These are phyloP conservation scores for Cranoglanis bouderius DNA, from an alignment of 2,113 vertebrate genomes.

Conservation along the genomic window DNA sequence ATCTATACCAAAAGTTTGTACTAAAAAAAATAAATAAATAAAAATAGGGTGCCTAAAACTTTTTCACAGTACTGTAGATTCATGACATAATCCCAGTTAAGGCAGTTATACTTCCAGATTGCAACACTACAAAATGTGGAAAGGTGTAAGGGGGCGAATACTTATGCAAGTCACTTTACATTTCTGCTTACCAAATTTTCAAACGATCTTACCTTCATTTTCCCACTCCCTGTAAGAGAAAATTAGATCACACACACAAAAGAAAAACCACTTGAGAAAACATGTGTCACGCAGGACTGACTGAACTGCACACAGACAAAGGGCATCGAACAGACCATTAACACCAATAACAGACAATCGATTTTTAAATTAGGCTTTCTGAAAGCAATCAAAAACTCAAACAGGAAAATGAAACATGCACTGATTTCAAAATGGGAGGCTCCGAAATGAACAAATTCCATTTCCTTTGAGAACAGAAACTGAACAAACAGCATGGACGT, in stretches of 20 bases:
- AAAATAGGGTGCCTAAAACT: no score
- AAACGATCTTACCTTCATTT: slow-evolving; percentile 72
- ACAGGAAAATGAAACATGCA: slow-evolving; percentile 47
- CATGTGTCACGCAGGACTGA: slow-evolving; percentile 22
- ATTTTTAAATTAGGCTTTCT: slow-evolving; percentile 30
- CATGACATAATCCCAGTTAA: not conserved
- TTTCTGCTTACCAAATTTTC: slow-evolving; percentile 26
- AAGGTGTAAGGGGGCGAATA: not conserved
- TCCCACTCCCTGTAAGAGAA: slow-evolving; percentile 70
- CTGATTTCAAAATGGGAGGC: slow-evolving; percentile 33
- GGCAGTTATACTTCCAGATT: not conserved
- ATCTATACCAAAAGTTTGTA: no score
- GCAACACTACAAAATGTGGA: not conserved
- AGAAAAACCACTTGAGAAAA: slow-evolving; percentile 31
- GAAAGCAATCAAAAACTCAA: slow-evolving; percentile 31
- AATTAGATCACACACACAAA: slow-evolving; percentile 36
- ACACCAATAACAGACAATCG: slow-evolving; percentile 16
- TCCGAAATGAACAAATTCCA: slow-evolving; percentile 28
- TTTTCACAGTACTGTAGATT: no score
- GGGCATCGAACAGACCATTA: slow-evolving; percentile 42
- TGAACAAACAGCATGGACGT: slow-evolving; percentile 10
- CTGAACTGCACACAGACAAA: slow-evolving; percentile 34
- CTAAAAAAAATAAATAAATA: no score
- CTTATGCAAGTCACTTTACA: not conserved
- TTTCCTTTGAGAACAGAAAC: slow-evolving; percentile 30